These are phyloP conservation scores for Parapristionchus giblindavisi DNA, from an alignment of 2,888 invertebrate species.

Conservation along the genomic window DNA sequence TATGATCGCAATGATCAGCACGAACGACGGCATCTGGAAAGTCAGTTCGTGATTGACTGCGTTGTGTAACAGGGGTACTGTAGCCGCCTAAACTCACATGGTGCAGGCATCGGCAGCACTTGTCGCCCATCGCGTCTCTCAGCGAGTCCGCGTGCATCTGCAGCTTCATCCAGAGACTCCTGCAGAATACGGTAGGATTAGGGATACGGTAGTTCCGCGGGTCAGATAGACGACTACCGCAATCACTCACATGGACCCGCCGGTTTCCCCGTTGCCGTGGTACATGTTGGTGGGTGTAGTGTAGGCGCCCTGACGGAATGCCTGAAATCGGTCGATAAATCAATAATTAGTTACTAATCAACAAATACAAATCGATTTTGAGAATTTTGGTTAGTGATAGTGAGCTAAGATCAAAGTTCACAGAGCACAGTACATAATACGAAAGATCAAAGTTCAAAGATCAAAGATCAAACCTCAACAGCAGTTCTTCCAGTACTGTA, in stretches of 20 bases:
- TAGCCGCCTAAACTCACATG: conserved; percentile 26
- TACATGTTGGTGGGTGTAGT: conserved; percentile 23
- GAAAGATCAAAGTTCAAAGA: too few species aligned
- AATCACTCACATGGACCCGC: conserved; percentile 13
- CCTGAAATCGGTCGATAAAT: too few species aligned
- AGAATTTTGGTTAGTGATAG: too few species aligned
- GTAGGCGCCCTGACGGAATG: conserved; percentile 23
- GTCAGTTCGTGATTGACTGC: too few species aligned
- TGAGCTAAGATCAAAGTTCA: too few species aligned
- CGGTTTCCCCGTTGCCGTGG: conserved; percentile 4
- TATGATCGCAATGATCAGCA: conserved; percentile 30
- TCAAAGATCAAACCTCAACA: too few species aligned
- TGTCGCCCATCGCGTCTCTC: conserved; percentile 36
- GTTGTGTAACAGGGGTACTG: not conserved
- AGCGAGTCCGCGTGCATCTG: conserved; percentile 29
- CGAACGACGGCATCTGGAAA: conserved; percentile 37
- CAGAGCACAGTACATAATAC: too few species aligned
- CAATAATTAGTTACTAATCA: too few species aligned
- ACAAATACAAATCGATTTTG: too few species aligned
- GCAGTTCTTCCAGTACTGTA: too few species aligned
- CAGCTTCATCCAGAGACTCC: conserved; percentile 25
- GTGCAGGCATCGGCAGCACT: conserved; percentile 37
- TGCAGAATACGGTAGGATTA: not conserved
- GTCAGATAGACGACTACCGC: not conserved
- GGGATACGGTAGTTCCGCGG: not conserved